phyloP scores from a whole-genome alignment of 1,140 invertebrate genomes.

The Drosophila ohnishii region DNA sequence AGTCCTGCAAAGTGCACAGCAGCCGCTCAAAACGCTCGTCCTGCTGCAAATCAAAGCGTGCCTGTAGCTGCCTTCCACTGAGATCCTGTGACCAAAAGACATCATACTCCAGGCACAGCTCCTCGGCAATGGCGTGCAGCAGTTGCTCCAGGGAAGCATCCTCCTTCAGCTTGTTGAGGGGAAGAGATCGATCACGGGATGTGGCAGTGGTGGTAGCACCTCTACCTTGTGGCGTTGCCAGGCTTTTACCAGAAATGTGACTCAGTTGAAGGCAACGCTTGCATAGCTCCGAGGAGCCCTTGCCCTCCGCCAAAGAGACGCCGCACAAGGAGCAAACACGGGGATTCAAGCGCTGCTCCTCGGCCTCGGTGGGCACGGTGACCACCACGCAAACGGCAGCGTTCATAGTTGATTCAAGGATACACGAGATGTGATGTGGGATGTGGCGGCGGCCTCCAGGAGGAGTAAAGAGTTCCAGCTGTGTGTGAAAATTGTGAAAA shows the following conservation, averaged over 20 bases:
- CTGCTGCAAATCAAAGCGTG: slow-evolving; percentile 74
- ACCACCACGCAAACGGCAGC: slow-evolving; percentile 60
- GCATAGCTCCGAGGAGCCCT: slow-evolving; percentile 14
- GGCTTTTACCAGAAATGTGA: not conserved
- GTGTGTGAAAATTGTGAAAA: not conserved
- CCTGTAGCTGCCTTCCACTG: slow-evolving; percentile 43
- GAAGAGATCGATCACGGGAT: not conserved
- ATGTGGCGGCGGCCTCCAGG: not conserved
- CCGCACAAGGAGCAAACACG: slow-evolving; percentile 15
- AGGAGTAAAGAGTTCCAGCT: not conserved
- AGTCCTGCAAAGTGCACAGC: slow-evolving; percentile 73
- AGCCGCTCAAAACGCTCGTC: slow-evolving; percentile 80
- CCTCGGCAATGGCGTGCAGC: slow-evolving; percentile 35
- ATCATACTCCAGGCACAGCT: slow-evolving; percentile 48
- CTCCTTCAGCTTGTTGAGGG: slow-evolving; percentile 10
- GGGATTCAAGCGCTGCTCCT: slow-evolving; percentile 34
- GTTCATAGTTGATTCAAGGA: slow-evolving; percentile 21
- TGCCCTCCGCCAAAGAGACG: not conserved
- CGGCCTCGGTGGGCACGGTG: slow-evolving; percentile 57
- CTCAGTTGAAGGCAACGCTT: slow-evolving; percentile 20
- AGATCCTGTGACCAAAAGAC: slow-evolving; percentile 64
- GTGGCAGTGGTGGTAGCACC: not conserved
- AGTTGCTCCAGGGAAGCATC: slow-evolving; percentile 48
- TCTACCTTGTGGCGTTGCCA: not conserved
- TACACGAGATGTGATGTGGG: too few species aligned